A percentile compares a stretch with the other conserved stretches of the same genome.
These are phyloP conservation scores for Trypoxylon attenuatum DNA, from an alignment of 2,888 invertebrate species.

Conservation along the genomic window DNA sequence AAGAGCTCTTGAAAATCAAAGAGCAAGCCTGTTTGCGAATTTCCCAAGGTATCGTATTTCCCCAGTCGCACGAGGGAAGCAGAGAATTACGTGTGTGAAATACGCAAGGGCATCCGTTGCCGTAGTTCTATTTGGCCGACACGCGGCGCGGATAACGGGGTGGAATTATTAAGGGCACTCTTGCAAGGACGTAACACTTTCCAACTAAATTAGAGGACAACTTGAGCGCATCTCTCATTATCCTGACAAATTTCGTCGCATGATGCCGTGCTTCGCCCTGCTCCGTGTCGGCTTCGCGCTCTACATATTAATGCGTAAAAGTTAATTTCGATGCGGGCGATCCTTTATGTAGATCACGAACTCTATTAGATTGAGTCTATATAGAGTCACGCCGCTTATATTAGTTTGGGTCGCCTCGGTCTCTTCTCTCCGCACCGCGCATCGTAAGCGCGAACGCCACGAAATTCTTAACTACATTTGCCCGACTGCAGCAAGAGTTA, in stretches of 20 bases:
- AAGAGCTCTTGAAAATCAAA: too few relatives aligned
- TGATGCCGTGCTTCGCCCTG: neutral
- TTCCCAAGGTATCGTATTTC: conserved; percentile 21
- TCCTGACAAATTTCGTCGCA: conserved; percentile 47
- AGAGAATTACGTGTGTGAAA: conserved; percentile 32
- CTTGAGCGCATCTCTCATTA: conserved; percentile 49
- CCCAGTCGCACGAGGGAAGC: neutral
- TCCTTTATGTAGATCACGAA: conserved; percentile 58
- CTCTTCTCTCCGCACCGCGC: conserved; percentile 2
- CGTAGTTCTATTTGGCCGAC: conserved; percentile 39
- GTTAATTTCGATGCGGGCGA: conserved; percentile 47
- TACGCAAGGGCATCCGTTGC: conserved; percentile 34
- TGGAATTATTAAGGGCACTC: conserved; percentile 54
- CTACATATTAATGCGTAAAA: conserved; percentile 58
- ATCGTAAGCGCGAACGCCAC: neutral
- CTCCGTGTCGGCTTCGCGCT: conserved; percentile 17
- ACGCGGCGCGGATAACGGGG: conserved; percentile 43
- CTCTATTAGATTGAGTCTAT: conserved; percentile 46
- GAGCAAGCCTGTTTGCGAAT: conserved; percentile 3
- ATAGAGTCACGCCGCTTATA: conserved; percentile 26
- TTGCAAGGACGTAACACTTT: conserved; percentile 49
- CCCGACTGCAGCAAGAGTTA: conserved; percentile 3
- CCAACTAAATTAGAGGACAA: conserved; percentile 54
- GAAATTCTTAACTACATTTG: conserved; percentile 40
- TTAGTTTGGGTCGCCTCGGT: conserved; percentile 28